Evolutionary conservation across 2,113 vertebrate species (phyloP), one percentile per base, ranked within the genome.

Genomic region (Pygoscelis adeliae): DNA sequence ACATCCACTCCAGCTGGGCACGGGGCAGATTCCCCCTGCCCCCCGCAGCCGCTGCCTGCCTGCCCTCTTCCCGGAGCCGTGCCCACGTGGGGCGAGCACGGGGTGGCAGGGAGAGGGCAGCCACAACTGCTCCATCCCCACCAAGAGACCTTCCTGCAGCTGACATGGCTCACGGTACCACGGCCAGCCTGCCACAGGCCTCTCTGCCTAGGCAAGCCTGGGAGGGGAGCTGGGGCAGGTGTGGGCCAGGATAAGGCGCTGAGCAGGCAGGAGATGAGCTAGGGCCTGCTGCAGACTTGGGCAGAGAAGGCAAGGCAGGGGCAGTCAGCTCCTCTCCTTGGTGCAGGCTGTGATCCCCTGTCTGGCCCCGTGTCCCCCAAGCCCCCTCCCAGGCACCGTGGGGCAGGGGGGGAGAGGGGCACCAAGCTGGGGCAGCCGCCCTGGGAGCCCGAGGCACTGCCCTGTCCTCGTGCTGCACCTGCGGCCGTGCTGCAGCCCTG

Each of bases 81-180:
- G 83, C 4, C 20, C 22, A 2, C 0, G 2, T 13, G 7, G 61
- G 50, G 27, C 18, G 2, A 36, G 7, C 7, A 12, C 1, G 1
- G 22, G 29, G 53, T 4, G 20, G 12, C 49, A 63, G 26, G 44
- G 30, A 53, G 16, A 46, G 34, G 23, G 44, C 4, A 9, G 19
- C 25, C 53, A 30, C 12, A 5, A 47, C 26, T 19, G 40, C 65
- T 30, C n/a, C 1, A 2, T 32, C 42, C 32, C 32, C 36, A 20
- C 50, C 30, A 9, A 16, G 59, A 32, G 59, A n/a, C 38, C 32
- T 16, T 52, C 32, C 67, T 32, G 36, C 61, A 7, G 21, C n/a
- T 7, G 11, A 11, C 5, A 3, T 10, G 18, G 38, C 38, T 20
- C 46, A 8, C 0, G 9, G 32, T 59, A 66, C 42, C n/a, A 59